Conservation (phyloP, 2,888 invertebrate species). For the Busseola fusca region DNA sequence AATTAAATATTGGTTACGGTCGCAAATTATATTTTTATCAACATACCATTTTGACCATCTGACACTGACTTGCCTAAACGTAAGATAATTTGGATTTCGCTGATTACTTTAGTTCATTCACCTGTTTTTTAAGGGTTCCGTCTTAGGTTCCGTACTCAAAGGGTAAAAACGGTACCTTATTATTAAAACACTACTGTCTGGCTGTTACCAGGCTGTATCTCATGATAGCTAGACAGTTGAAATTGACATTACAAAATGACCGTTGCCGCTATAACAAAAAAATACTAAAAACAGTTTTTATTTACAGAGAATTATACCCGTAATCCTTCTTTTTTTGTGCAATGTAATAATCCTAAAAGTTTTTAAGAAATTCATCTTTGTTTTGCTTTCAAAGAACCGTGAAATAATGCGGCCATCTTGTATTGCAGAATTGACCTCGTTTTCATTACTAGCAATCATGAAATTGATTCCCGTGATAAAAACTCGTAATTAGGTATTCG, state of each 20-base stretch:
- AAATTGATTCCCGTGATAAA: slow-evolving; percentile 3
- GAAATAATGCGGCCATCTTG: slow-evolving; percentile 9
- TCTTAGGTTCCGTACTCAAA: no score
- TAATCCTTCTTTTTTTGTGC: not conserved
- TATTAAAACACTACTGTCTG: no score
- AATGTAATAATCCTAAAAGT: not conserved
- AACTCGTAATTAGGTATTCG: not conserved
- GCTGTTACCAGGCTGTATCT: no score
- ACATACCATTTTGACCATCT: no score
- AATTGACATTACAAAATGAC: no score
- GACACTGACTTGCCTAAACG: not conserved
- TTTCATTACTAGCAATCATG: slow-evolving; percentile 2
- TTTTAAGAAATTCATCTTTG: not conserved
- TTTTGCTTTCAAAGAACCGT: not conserved
- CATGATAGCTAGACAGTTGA: no score
- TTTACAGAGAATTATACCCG: no score
- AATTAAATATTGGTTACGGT: no score
- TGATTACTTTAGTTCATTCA: not conserved
- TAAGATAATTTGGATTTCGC: not conserved
- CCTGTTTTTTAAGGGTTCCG: no score
- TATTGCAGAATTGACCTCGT: slow-evolving; percentile 9
- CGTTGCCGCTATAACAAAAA: no score
- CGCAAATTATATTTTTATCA: not conserved
- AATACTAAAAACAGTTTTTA: no score
- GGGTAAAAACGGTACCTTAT: no score